Percentiles rank a stretch among this genome's conserved stretches.
Conservation (phyloP, 2,888 invertebrate species). For the Linyphia triangularis region DNA sequence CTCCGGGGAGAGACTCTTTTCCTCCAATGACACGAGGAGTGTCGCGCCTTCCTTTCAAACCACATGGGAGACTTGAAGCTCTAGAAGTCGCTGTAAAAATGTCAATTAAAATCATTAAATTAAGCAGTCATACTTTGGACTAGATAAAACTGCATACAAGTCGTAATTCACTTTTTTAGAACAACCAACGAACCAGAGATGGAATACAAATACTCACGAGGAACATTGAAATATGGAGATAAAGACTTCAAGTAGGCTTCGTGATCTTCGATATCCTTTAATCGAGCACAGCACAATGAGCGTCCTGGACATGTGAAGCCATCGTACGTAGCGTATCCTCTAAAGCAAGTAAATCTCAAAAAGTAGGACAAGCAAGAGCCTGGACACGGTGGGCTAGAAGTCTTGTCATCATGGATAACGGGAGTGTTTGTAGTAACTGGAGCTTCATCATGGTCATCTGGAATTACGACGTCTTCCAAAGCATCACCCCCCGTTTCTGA, state of each 20-base stretch:
- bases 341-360: conserved; percentile 94
- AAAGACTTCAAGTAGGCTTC: conserved; percentile 65
- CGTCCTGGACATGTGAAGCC: conserved; percentile 91
- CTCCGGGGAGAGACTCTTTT: conserved; percentile 92
- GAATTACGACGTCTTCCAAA: conserved; percentile 30
- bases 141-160: background rate
- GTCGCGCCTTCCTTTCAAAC: conserved; percentile 86
- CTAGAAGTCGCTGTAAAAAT: conserved; percentile 43
- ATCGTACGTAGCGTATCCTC: conserved; percentile 81
- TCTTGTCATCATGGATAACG: background rate
- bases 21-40: conserved; percentile 88
- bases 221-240: conserved; percentile 56
- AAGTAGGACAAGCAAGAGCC: conserved; percentile 94
- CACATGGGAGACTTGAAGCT: conserved; percentile 85
- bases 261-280: conserved; percentile 83
- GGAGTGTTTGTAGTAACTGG: background rate
- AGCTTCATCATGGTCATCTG: conserved; percentile 40
- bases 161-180: background rate
- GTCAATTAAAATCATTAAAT: background rate
- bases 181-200: background rate
- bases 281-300: conserved; percentile 93
- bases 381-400: conserved; percentile 87
- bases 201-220: conserved; percentile 20
- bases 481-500: background rate
- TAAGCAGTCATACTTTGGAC: background rate